Evolutionary conservation across 2,797 vertebrate genomes (phyloP).

Genomic region (Heterohyrax brucei): DNA sequence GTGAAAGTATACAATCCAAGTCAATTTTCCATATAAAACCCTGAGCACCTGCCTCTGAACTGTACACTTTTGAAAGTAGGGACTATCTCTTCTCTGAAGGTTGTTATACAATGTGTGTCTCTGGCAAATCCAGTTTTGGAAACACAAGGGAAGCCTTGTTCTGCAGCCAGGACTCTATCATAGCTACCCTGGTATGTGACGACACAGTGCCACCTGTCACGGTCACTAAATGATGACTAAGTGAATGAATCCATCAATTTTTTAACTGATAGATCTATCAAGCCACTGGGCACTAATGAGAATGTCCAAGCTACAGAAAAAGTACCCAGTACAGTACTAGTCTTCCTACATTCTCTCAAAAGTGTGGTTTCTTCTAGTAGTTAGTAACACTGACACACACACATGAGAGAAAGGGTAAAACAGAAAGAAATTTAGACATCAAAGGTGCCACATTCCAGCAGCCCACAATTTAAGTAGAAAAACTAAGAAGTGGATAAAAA

Average conservation of each 20-base stretch:
- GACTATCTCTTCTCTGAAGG: neutral
- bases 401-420: neutral
- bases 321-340: neutral
- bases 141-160: neutral
- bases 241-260: neutral
- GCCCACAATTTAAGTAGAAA: neutral
- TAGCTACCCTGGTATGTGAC: neutral
- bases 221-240: neutral
- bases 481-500: neutral
- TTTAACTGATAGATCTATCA: neutral
- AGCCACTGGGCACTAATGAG: neutral
- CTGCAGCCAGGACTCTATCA: neutral
- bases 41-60: too few species aligned
- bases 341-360: neutral
- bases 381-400: neutral
- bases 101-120: neutral
- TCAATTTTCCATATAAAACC: too few species aligned
- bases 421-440: neutral
- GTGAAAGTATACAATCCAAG: too few species aligned
- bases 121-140: neutral
- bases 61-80: neutral
- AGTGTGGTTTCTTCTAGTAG: neutral
- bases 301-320: neutral
- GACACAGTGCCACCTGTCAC: neutral
- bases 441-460: neutral